Conservation (phyloP, 2,797 vertebrate species). For the Cercopithecus petaurista region DNA sequence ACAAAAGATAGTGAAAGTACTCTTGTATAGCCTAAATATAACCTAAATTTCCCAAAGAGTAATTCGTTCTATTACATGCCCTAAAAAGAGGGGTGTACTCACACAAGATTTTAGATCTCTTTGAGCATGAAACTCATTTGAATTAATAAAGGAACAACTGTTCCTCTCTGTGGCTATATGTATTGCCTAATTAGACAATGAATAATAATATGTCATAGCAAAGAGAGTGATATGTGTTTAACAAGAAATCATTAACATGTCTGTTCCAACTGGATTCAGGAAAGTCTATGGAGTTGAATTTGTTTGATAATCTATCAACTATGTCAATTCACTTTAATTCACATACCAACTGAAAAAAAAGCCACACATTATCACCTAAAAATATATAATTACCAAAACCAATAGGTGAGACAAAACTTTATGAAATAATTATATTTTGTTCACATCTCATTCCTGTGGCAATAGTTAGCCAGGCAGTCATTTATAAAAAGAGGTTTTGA, state of each 20-base stretch:
- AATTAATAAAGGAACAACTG: conserved; percentile 77
- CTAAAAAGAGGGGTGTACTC: not conserved
- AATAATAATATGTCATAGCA: conserved; percentile 75
- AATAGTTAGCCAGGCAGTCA: not conserved
- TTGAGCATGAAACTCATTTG: conserved; percentile 75
- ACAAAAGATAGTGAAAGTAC: not conserved
- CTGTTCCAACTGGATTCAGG: conserved; percentile 52
- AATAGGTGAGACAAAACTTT: not conserved
- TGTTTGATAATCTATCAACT: not conserved
- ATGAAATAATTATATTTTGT: not conserved
- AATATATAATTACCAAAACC: not conserved
- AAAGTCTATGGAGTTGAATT: conserved; percentile 25
- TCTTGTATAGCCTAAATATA: not conserved
- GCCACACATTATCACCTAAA: not conserved
- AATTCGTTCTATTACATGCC: conserved; percentile 4
- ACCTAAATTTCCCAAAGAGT: not conserved
- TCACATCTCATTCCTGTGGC: not conserved
- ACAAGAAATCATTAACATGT: conserved; percentile 68
- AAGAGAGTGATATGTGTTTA: conserved; percentile 75
- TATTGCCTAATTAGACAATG: conserved; percentile 78
- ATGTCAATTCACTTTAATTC: not conserved
- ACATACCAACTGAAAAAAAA: not conserved
- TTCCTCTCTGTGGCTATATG: conserved; percentile 60
- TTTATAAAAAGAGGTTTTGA: not conserved
- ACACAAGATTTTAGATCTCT: conserved; percentile 65